Evolutionary conservation across 1,140 invertebrate genomes (phyloP), one percentile per base, ranked within the genome.

Genomic region (Camponotus vicinus): DNA sequence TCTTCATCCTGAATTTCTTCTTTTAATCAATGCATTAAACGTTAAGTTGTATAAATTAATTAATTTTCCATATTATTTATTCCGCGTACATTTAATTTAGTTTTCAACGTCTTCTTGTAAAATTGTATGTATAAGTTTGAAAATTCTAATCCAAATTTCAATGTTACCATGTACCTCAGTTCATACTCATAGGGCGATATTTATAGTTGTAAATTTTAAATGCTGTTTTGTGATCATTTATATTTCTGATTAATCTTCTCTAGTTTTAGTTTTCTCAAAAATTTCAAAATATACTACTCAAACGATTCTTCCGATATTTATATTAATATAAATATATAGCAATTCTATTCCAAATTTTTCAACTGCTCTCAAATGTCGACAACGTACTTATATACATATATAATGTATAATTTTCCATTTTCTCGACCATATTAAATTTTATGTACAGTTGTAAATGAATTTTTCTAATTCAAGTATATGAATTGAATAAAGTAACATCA

Each of bases 101-200:
- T 64, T 32, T 52, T 15, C 5, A 67, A 37, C 37, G 67, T 27
- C 59, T 32, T 9, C 49, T 61, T 57, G 45, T 67, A 27, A 75
- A 70, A 80, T 42, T 73, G 18, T 61, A 61, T 73, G 52, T 61
- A 61, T 59, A 73, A 82, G 40, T 82, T 73, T 21, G 37, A 52
- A 15, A 70, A 73, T 80, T 80, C n/a, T 21, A 21, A 21, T 66
- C 21, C 18, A 75, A 32, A 71, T 79, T 79, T 8, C 42, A 89
- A 86, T 66, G 76, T 89, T 89, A 89, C 84, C 88, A 82, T 82
- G 75, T 89, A 89, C 77, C 87, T 89, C 84, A 86, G 77, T 89
- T 89, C 61, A 63, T 42, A 80, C 86, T 89, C 55, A 69, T 37
- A 80, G 86, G 86, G 59, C 27, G 15, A 89, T 88, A 86, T 89